These are phyloP conservation scores for Coccyzus lansbergi DNA, from an alignment of 2,797 vertebrate genomes.

Conservation along the genomic window DNA sequence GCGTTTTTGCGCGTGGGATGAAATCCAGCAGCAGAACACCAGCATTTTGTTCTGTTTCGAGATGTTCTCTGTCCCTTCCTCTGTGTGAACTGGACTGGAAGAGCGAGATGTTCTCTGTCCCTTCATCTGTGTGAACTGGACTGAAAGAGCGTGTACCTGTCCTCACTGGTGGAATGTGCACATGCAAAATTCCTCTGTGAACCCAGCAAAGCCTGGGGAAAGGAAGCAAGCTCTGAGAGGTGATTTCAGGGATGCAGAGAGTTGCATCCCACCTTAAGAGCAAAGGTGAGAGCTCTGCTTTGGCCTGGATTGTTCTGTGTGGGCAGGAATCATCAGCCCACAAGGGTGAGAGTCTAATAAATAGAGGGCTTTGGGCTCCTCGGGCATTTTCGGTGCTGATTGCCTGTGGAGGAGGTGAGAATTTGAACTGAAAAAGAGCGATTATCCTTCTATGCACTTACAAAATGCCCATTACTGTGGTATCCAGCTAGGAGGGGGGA, in stretches of 20 bases:
- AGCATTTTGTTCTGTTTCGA: not conserved
- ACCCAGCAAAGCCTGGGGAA: not conserved
- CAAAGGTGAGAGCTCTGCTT: not conserved
- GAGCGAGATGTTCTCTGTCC: not conserved
- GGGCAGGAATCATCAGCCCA: not conserved
- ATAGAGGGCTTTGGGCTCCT: not conserved
- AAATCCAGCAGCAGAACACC: not conserved
- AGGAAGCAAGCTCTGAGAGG: not conserved
- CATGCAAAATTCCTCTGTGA: not conserved
- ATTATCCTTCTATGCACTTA: constrained; percentile 10
- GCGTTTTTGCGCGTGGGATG: fast-evolving
- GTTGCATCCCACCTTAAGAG: not conserved
- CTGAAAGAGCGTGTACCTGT: not conserved
- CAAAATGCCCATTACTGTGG: constrained; percentile 56
- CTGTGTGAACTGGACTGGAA: not conserved
- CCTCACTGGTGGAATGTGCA: fast-evolving
- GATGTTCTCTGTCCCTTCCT: not conserved
- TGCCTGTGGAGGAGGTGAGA: constrained; percentile 62
- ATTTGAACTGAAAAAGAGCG: constrained; percentile 14
- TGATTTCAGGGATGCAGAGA: not conserved
- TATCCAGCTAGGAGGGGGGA: constrained; percentile 40
- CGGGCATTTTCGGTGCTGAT: constrained; percentile 14
- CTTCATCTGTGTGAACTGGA: too few relatives aligned
- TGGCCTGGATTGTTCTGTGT: not conserved
- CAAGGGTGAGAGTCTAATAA: not conserved